phyloP scores from a whole-genome alignment of 37 sponge, comb jelly and placozoan genomes.

The Ephydatia muelleri region DNA sequence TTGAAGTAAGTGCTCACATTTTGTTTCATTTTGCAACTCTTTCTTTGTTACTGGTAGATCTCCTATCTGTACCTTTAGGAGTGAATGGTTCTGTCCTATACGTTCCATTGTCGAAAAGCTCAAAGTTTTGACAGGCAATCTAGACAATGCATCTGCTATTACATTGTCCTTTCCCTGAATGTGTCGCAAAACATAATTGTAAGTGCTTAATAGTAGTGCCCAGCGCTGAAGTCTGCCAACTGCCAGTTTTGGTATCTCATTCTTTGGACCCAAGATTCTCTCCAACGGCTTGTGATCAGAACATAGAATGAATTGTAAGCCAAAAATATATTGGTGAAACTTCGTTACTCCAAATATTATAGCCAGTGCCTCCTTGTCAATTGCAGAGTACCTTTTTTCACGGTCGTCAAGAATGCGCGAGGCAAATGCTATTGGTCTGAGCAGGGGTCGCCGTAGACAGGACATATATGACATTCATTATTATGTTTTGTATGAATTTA shows the following conservation, averaged over 20 bases:
- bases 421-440: conserved; percentile 21
- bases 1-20: conserved; percentile 8
- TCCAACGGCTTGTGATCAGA: conserved; percentile 9
- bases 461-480: too few species aligned
- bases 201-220: neutral
- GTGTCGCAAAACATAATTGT: too few species aligned
- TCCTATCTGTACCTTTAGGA: neutral
- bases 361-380: neutral
- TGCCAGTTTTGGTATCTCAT: conserved; percentile 1
- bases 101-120: neutral
- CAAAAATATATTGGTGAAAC: neutral
- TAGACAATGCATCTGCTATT: neutral
- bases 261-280: neutral
- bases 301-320: neutral
- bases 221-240: neutral
- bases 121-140: neutral
- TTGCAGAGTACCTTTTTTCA: conserved; percentile 4
- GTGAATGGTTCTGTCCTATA: neutral
- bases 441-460: too few species aligned
- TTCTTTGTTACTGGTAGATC: conserved; percentile 1
- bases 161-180: neutral
- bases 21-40: conserved; percentile 14
- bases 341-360: neutral
- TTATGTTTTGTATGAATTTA: too few species aligned
- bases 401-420: neutral